These are phyloP conservation scores for Karalla daura DNA, from an alignment of 2,797 vertebrate species.

Conservation along the genomic window DNA sequence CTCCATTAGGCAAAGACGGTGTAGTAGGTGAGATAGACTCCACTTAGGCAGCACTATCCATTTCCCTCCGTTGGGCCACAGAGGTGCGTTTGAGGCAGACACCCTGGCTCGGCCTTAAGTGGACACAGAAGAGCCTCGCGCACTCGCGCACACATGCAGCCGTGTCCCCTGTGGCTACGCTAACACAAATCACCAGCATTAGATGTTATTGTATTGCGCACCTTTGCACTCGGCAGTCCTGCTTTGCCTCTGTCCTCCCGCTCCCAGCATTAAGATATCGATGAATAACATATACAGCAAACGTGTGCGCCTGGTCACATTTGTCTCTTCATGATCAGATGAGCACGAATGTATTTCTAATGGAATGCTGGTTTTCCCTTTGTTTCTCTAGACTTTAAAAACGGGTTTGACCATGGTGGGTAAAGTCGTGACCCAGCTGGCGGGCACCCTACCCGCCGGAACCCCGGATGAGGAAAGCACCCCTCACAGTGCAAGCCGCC, in stretches of 20 bases:
- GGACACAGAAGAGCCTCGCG: constrained; percentile 75
- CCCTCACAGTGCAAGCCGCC: constrained; percentile 87
- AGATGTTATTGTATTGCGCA: constrained; percentile 45
- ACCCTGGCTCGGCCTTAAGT: constrained; percentile 78
- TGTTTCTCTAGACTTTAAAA: constrained; percentile 89
- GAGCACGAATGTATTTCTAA: too few species aligned
- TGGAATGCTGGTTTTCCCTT: neutral
- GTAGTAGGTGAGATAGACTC: constrained; percentile 84
- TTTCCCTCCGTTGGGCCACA: constrained; percentile 81
- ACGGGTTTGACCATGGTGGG: constrained; percentile 98
- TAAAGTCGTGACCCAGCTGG: constrained; percentile 96
- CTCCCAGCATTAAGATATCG: neutral
- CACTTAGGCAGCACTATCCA: constrained; percentile 88
- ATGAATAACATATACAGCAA: too few species aligned
- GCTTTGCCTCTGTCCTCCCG: neutral
- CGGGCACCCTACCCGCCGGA: constrained; percentile 91
- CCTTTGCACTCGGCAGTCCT: neutral
- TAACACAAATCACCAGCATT: constrained; percentile 65
- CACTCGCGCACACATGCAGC: constrained; percentile 7
- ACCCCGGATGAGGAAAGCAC: constrained; percentile 91
- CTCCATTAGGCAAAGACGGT: constrained; percentile 86
- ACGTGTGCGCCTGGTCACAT: too few species aligned
- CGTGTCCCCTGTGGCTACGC: constrained; percentile 58
- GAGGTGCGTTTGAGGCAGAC: constrained; percentile 83
- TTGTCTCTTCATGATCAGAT: too few species aligned